Base-by-base conservation (phyloP, 1,140 invertebrate genomes). In the Heterodera carotae region DNA sequence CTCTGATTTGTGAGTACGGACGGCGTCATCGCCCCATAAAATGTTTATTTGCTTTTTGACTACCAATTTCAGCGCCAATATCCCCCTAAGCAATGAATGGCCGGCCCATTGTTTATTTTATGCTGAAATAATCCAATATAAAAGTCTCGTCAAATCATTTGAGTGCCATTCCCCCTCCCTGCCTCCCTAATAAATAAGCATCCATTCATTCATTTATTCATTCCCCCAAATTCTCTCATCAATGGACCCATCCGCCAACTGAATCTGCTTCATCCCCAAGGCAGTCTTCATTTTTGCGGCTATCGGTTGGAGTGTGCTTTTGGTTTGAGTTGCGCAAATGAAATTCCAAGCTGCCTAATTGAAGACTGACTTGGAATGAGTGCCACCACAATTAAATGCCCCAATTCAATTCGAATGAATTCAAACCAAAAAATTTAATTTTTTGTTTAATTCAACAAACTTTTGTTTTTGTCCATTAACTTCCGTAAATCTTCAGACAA, bases 261-360 rank as follows among this genome's bases (percentile, higher is more conserved):
- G n/a, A n/a, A n/a, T n/a, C 34, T 60, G 43, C 2, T 39, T 15
- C 56, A 48, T 71, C n/a, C 36, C n/a, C 48, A n/a, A 34, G 64
- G 6, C 56, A 74, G 72, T 74, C 56, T 64, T 74, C 64, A 33
- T 36, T 74, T 74, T 59, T 64, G 72, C 72, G 34, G 25, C 53
- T 74, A 31, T 66, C 64, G 72, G 56, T 33, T n/a, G 48, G 22
- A 56, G 22, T 22, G 5, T 56, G 48, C n/a, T 62, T 59, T 73
- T 60, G 43, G 62, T 33, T 25, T 33, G 36, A 5, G 12, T 5
- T 18, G 22, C 22, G 43, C 59, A 2, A 56, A 33, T 71, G 31
- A 7, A 56, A 33, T 18, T 59, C 72, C 72, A 25, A 74, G 72
- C 72, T 74, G 72, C 72, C 72, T 56, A 74, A 74, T 22, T 74